Percentiles rank a stretch among this genome's conserved stretches.
phyloP scores from a whole-genome alignment of 2,113 vertebrate species.

The Lepisosteus osseus region DNA sequence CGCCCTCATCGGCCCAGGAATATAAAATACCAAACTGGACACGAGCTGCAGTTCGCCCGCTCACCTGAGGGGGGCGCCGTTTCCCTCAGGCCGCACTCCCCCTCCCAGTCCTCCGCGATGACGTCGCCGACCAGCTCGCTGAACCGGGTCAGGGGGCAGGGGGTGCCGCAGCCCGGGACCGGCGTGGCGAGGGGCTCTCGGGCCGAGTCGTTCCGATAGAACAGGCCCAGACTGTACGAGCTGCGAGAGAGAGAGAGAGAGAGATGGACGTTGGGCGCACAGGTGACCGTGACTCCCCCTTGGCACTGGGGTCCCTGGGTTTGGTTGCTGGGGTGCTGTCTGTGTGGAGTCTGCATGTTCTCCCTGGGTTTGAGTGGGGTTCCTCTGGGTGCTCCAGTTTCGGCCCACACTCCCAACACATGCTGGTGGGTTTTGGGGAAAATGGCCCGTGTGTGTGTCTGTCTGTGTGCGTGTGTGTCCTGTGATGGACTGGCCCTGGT shows the following conservation, averaged over 20 bases:
- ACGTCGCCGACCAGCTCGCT: conserved; percentile 64
- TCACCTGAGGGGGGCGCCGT: conserved; percentile 45
- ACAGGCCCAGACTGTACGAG: conserved; percentile 71
- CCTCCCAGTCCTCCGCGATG: conserved; percentile 66
- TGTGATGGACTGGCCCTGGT: background rate
- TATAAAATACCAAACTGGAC: background rate
- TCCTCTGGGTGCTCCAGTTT: too few relatives aligned
- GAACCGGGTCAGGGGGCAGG: conserved; percentile 75
- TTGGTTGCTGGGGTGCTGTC: too few relatives aligned
- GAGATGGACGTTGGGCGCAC: conserved; percentile 24
- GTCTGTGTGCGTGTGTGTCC: too few relatives aligned
- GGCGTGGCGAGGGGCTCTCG: conserved; percentile 63
- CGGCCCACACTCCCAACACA: background rate
- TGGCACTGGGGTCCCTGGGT: background rate
- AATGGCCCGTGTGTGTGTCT: too few relatives aligned
- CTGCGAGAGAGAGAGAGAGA: conserved; percentile 39
- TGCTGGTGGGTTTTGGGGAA: too few relatives aligned
- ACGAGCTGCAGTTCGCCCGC: background rate
- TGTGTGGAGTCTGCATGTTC: too few relatives aligned
- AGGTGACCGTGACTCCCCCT: background rate
- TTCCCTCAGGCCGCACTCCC: conserved; percentile 58
- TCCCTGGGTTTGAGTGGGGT: too few relatives aligned
- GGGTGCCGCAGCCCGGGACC: conserved; percentile 71
- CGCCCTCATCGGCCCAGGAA: too few relatives aligned
- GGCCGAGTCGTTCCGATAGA: conserved; percentile 71